Conservation (phyloP, 2,888 invertebrate genomes). For the Tipula unca region DNA sequence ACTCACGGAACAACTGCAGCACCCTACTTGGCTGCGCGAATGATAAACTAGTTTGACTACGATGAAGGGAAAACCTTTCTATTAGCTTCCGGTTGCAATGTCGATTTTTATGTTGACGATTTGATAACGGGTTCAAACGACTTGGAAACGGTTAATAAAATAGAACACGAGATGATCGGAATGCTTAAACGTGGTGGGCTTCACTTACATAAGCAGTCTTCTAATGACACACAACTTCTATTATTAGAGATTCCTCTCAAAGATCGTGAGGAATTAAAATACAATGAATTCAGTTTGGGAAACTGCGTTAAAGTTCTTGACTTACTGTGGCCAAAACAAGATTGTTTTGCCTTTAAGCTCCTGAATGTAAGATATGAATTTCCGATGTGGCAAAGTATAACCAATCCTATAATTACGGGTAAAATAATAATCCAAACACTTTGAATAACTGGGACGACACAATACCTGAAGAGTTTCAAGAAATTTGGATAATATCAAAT, state of each 20-base stretch:
- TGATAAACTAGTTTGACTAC: no score
- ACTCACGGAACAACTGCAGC: background rate
- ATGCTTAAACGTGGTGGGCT: background rate
- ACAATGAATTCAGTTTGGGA: background rate
- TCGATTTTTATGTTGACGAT: background rate
- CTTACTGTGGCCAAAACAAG: background rate
- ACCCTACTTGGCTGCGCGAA: background rate
- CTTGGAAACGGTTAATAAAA: background rate
- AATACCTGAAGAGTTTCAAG: background rate
- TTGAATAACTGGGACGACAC: background rate
- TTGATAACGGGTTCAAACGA: background rate
- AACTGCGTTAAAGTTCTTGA: background rate
- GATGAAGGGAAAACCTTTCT: no score
- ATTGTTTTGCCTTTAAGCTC: background rate
- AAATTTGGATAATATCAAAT: background rate
- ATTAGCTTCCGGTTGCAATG: no score
- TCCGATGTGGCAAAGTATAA: background rate
- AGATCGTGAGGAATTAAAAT: background rate
- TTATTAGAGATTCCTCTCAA: background rate
- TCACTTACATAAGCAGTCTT: background rate
- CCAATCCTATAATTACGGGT: background rate
- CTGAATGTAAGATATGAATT: no score
- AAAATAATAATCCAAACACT: background rate
- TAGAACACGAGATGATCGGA: background rate
- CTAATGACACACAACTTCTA: background rate